A percentile compares a stretch with the other conserved stretches of the same genome.
phyloP scores from a whole-genome alignment of 1,140 invertebrate genomes.

The Neomicropteryx cornuta region DNA sequence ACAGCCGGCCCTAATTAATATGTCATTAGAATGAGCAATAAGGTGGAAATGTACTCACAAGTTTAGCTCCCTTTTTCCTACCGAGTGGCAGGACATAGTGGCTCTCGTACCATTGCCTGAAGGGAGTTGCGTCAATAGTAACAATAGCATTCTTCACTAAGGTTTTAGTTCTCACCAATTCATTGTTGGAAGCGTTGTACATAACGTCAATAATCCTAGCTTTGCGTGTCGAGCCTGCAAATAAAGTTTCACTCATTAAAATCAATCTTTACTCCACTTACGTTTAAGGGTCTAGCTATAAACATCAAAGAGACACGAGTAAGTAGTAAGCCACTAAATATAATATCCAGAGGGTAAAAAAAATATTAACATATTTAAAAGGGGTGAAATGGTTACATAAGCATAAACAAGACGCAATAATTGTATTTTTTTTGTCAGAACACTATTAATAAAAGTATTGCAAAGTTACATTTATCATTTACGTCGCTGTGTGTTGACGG shows the following conservation, averaged over 20 bases:
- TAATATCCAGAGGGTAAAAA: too few relatives aligned
- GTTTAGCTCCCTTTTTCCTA: conserved; percentile 91
- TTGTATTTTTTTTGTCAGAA: too few relatives aligned
- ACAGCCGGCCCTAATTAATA: not conserved
- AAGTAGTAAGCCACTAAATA: too few relatives aligned
- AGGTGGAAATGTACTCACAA: conserved; percentile 47
- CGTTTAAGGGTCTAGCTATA: too few relatives aligned
- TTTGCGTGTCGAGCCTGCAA: conserved; percentile 65
- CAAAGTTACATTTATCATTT: too few relatives aligned
- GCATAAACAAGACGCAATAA: too few relatives aligned
- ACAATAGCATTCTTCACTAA: conserved; percentile 98
- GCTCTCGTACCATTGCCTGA: conserved; percentile 97
- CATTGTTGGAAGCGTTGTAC: conserved; percentile 99
- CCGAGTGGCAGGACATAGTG: conserved; percentile 92
- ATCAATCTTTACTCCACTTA: too few relatives aligned
- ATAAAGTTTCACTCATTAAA: conserved; percentile 15
- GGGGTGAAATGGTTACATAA: too few relatives aligned
- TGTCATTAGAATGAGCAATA: not conserved
- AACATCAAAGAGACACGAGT: too few relatives aligned
- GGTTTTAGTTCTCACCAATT: conserved; percentile 98
- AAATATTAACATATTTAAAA: too few relatives aligned
- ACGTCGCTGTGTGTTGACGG: too few relatives aligned
- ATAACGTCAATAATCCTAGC: conserved; percentile 99
- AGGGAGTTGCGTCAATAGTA: conserved; percentile 95
- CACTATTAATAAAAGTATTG: too few relatives aligned